Percentiles rank a stretch among this genome's conserved stretches.
phyloP scores from a whole-genome alignment of 2,113 vertebrate genomes.

The Puma concolor region DNA sequence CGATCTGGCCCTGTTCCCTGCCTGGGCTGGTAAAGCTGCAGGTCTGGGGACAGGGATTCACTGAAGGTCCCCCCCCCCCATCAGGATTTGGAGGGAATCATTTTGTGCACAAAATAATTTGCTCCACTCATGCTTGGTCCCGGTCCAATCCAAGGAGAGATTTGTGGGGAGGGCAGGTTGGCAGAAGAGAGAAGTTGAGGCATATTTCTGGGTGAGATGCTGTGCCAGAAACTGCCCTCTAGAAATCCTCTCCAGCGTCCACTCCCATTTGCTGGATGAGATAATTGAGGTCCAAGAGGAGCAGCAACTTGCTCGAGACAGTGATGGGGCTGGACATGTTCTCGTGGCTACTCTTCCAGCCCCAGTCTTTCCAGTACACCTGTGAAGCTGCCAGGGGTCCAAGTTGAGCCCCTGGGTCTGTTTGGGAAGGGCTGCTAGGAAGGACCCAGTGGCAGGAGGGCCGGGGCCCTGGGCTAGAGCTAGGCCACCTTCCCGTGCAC shows the following conservation, averaged over 20 bases:
- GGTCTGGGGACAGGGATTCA: neutral
- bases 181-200: neutral
- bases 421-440: neutral
- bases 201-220: neutral
- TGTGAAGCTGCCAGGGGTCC: neutral
- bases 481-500: neutral
- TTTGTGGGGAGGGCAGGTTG: neutral
- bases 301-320: neutral
- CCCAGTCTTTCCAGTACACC: neutral
- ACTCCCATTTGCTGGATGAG: neutral
- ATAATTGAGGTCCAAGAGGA: neutral
- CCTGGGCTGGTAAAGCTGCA: neutral
- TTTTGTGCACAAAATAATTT: neutral
- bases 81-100: neutral
- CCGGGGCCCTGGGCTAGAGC: neutral
- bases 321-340: neutral
- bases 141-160: neutral
- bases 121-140: neutral
- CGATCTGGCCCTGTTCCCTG: neutral
- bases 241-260: neutral
- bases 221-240: neutral
- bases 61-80: neutral
- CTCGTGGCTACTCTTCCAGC: neutral
- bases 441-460: neutral
- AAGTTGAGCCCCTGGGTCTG: neutral